Evolutionary conservation across 2,797 vertebrate species (phyloP).

Genomic region (Myiotriccus ornatus): DNA sequence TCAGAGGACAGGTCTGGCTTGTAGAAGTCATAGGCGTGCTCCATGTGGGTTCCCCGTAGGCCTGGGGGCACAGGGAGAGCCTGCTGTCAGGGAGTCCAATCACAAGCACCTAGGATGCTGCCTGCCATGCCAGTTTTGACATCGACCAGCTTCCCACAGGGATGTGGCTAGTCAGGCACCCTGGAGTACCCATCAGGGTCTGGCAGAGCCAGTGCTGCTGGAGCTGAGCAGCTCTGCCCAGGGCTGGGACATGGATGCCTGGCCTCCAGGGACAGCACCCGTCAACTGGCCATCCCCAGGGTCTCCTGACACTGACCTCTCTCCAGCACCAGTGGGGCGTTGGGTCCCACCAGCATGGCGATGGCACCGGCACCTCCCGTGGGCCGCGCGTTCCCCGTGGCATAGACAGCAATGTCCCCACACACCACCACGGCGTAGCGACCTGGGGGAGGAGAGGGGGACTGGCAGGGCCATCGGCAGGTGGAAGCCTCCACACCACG

Average conservation of each 20-base stretch:
- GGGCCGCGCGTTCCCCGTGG: conserved; percentile 65
- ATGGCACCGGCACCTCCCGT: conserved; percentile 76
- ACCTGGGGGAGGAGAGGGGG: conserved; percentile 39
- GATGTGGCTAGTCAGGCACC: not conserved
- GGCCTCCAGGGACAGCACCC: not conserved
- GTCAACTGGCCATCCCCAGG: accelerated
- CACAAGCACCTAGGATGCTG: not conserved
- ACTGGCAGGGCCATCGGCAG: accelerated
- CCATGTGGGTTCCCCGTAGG: conserved; percentile 78
- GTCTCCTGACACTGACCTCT: conserved; percentile 58
- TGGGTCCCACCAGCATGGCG: conserved; percentile 79
- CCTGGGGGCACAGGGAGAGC: not conserved
- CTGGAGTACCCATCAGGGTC: not conserved
- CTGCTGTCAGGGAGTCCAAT: accelerated
- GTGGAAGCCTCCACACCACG: not conserved
- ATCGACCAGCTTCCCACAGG: not conserved
- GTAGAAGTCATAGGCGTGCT: conserved; percentile 79
- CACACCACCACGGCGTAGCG: conserved; percentile 78
- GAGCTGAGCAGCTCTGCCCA: not conserved
- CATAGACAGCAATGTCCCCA: conserved; percentile 77
- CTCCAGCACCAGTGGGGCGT: conserved; percentile 74
- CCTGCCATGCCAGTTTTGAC: not conserved
- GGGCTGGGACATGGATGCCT: accelerated
- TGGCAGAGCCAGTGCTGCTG: not conserved
- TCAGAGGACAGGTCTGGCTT: conserved; percentile 74